phyloP scores from a whole-genome alignment of 1,140 invertebrate species.

The Pomacea maculata region DNA sequence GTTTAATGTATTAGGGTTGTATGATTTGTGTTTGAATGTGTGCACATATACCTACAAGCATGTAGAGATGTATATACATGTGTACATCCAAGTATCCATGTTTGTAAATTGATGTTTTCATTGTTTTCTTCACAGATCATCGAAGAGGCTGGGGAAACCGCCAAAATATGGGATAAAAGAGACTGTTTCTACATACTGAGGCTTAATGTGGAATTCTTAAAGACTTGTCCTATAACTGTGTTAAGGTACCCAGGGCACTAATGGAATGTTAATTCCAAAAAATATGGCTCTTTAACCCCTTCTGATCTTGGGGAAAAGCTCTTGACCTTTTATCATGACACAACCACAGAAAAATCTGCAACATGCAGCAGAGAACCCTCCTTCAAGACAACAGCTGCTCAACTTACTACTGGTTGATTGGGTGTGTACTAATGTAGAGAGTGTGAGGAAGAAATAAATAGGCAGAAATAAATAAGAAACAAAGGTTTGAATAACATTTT shows the following conservation, averaged over 20 bases:
- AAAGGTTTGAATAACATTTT: background rate
- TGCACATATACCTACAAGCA: background rate
- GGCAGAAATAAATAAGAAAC: background rate
- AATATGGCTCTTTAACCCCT: background rate
- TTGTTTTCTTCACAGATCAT: slow-evolving; percentile 15
- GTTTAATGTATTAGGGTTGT: background rate
- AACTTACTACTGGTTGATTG: background rate
- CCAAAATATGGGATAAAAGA: slow-evolving; percentile 15
- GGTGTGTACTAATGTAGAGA: background rate
- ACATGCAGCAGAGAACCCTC: too few species aligned
- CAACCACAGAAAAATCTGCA: too few species aligned
- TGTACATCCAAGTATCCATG: background rate
- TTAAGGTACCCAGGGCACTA: background rate
- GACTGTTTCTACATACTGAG: background rate
- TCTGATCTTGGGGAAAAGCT: background rate
- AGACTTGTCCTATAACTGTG: background rate
- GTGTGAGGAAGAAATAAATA: background rate
- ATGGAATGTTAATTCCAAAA: background rate
- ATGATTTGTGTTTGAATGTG: background rate
- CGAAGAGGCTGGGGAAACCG: slow-evolving; percentile 28
- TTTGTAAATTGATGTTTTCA: background rate
- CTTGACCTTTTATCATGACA: background rate
- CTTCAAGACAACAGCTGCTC: too few species aligned
- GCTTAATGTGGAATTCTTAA: background rate
- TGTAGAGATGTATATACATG: background rate